These are phyloP conservation scores for Anticlea derivata DNA, from an alignment of 2,888 invertebrate genomes.

Conservation along the genomic window DNA sequence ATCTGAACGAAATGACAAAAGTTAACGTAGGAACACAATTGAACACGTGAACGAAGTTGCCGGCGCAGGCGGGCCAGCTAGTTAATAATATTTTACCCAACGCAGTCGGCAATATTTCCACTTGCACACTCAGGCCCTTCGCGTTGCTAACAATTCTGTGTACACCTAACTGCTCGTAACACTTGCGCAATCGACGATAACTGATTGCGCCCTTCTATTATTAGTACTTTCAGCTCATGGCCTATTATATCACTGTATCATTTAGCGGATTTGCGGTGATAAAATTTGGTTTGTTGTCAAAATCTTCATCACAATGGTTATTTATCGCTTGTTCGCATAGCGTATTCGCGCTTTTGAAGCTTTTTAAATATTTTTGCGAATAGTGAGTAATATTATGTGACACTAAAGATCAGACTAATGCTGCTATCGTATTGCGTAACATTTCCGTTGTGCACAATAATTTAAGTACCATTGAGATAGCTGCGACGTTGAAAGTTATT, in stretches of 20 bases:
- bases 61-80: too few species aligned
- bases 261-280: constrained; percentile 41
- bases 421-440: too few species aligned
- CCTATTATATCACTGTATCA: constrained; percentile 47
- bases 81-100: constrained; percentile 31
- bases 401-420: too few species aligned
- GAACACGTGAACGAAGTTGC: too few species aligned
- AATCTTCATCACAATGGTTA: not conserved
- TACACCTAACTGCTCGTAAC: constrained; percentile 46
- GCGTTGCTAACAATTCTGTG: constrained; percentile 61
- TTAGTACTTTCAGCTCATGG: constrained; percentile 46
- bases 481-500: constrained; percentile 46
- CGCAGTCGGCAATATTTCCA: constrained; percentile 37
- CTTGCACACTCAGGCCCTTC: constrained; percentile 47
- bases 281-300: constrained; percentile 22
- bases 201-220: constrained; percentile 55
- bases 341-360: too few species aligned
- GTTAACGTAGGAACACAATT: too few species aligned
- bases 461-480: constrained; percentile 50
- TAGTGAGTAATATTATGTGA: too few species aligned
- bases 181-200: constrained; percentile 59
- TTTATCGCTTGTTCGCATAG: too few species aligned
- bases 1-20: too few species aligned
- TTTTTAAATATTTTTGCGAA: too few species aligned
- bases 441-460: constrained; percentile 44